phyloP scores from a whole-genome alignment of 2,113 vertebrate species.

The Rattus rattus region DNA sequence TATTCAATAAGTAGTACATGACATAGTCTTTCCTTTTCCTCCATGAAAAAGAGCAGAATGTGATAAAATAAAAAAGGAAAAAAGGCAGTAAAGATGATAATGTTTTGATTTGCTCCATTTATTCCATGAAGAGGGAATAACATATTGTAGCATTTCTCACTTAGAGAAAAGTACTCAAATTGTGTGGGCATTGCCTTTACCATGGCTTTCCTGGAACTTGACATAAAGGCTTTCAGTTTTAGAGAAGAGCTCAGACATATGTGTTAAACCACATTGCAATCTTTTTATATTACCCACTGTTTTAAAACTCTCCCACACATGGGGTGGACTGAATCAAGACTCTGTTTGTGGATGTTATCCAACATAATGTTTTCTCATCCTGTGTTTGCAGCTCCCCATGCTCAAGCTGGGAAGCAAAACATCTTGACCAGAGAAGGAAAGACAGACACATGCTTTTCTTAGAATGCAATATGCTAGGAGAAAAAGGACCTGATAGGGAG shows the following conservation, averaged over 20 bases:
- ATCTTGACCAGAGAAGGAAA: constrained; percentile 49
- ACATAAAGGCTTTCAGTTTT: constrained; percentile 49
- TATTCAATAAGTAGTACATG: constrained; percentile 23
- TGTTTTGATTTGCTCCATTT: constrained; percentile 26
- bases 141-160: constrained; percentile 71
- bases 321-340: constrained; percentile 17
- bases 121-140: constrained; percentile 10
- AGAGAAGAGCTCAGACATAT: constrained; percentile 64
- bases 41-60: not conserved
- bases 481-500: not conserved
- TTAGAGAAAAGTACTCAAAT: constrained; percentile 41
- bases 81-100: not conserved
- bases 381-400: constrained; percentile 1
- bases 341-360: constrained; percentile 47
- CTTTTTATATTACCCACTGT: constrained; percentile 69
- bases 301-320: constrained; percentile 65
- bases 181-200: constrained; percentile 61
- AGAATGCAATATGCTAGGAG: not conserved
- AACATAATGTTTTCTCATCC: not conserved
- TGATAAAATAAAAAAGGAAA: constrained; percentile 47
- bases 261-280: constrained; percentile 28
- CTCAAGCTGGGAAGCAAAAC: not conserved
- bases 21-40: not conserved
- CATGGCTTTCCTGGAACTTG: constrained; percentile 49
- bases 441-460: not conserved